Percentiles rank a stretch among this genome's conserved stretches.
Conservation (phyloP, 2,797 vertebrate genomes). For the Enteromius trimaculatus region DNA sequence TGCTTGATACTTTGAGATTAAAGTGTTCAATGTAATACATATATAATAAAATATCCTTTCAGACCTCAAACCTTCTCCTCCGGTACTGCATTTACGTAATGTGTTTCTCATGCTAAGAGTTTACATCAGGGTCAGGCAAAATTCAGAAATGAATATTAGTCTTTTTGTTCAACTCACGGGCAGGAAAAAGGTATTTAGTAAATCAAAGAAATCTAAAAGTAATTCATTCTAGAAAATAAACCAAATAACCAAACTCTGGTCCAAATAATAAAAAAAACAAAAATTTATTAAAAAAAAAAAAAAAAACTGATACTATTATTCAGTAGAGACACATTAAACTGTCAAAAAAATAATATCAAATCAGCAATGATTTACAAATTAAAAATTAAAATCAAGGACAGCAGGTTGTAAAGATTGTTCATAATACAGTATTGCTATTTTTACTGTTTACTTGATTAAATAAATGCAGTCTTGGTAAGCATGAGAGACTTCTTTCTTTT, state of each 20-base stretch:
- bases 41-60: neutral
- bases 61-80: neutral
- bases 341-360: neutral
- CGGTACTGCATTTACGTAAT: neutral
- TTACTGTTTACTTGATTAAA: neutral
- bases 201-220: neutral
- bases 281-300: neutral
- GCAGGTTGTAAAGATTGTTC: neutral
- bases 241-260: no score
- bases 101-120: neutral
- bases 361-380: neutral
- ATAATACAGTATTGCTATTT: neutral
- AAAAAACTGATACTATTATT: neutral
- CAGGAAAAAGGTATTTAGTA: neutral
- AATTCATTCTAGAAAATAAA: neutral
- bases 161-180: neutral
- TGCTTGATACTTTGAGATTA: slow-evolving; percentile 1
- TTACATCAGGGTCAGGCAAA: neutral
- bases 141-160: neutral
- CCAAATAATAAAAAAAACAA: no score
- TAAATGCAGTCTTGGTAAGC: neutral
- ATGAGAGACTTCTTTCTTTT: neutral
- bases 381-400: neutral
- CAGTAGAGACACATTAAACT: neutral
- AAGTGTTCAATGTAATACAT: neutral